phyloP scores from a whole-genome alignment of 2,888 invertebrate genomes.

The Drosophila fungiperda region DNA sequence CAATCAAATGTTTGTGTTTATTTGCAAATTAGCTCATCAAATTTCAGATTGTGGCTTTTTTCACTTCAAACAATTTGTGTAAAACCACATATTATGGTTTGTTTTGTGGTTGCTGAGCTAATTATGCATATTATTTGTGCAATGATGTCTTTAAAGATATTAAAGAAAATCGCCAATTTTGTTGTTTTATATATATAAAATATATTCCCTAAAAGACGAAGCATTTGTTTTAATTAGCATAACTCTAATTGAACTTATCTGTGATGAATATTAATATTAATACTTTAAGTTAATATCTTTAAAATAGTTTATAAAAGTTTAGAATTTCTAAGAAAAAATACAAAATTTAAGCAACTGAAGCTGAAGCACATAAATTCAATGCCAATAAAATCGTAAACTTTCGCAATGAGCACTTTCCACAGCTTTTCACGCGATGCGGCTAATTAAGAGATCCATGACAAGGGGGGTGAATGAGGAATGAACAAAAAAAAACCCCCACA shows the following conservation, averaged over 20 bases:
- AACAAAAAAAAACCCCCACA: not conserved
- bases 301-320: not conserved
- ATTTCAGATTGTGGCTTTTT: not conserved
- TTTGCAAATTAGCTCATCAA: not conserved
- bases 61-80: not conserved
- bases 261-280: no score
- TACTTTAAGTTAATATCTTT: no score
- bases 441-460: slow-evolving; percentile 65
- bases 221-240: not conserved
- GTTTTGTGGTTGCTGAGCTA: not conserved
- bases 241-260: no score
- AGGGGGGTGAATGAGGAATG: slow-evolving; percentile 8
- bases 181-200: not conserved
- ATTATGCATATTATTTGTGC: not conserved
- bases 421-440: slow-evolving; percentile 33
- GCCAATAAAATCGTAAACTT: not conserved
- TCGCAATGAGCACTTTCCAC: slow-evolving; percentile 22
- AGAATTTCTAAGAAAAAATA: not conserved
- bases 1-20: not conserved
- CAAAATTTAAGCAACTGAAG: not conserved
- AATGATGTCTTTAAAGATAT: not conserved
- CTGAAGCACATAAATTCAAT: slow-evolving; percentile 1
- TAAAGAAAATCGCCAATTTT: not conserved
- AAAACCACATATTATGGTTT: not conserved
- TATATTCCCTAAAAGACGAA: not conserved